phyloP scores from a whole-genome alignment of 64 coral and sea anemone species.

The Montipora cactus region DNA sequence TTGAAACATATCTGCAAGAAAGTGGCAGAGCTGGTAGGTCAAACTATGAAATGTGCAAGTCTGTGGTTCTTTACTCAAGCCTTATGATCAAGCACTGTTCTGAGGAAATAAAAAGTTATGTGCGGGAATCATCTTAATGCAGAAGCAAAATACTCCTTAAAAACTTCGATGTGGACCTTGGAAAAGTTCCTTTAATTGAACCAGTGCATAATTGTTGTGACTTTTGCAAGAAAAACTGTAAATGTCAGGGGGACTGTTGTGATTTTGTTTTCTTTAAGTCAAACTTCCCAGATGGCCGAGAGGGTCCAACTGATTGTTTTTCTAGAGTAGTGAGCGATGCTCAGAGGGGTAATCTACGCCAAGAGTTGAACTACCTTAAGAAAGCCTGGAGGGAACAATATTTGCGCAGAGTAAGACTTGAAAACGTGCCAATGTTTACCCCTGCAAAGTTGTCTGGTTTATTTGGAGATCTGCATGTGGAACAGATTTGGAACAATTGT shows the following conservation, averaged over 20 bases:
- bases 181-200: background rate
- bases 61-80: constrained; percentile 31
- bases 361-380: background rate
- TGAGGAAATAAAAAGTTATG: constrained; percentile 38
- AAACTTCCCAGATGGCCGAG: background rate
- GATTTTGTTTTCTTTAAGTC: constrained; percentile 22
- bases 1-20: constrained; percentile 55
- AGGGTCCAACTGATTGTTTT: background rate
- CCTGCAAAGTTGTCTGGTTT: constrained; percentile 27
- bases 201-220: constrained; percentile 1
- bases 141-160: constrained; percentile 16
- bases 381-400: background rate
- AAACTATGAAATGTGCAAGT: constrained; percentile 26
- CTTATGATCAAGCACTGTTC: constrained; percentile 53
- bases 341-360: background rate
- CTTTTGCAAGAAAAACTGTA: background rate
- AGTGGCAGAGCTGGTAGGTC: constrained; percentile 57
- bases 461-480: constrained; percentile 30
- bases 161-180: background rate
- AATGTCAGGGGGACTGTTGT: constrained; percentile 19
- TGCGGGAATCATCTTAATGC: constrained; percentile 1
- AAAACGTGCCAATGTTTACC: background rate
- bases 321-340: background rate
- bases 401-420: background rate
- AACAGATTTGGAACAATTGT: constrained; percentile 25